A percentile compares a stretch with the other conserved stretches of the same genome.
Evolutionary conservation across 2,888 invertebrate genomes (phyloP).

Genomic region (Apamea epomidion): DNA sequence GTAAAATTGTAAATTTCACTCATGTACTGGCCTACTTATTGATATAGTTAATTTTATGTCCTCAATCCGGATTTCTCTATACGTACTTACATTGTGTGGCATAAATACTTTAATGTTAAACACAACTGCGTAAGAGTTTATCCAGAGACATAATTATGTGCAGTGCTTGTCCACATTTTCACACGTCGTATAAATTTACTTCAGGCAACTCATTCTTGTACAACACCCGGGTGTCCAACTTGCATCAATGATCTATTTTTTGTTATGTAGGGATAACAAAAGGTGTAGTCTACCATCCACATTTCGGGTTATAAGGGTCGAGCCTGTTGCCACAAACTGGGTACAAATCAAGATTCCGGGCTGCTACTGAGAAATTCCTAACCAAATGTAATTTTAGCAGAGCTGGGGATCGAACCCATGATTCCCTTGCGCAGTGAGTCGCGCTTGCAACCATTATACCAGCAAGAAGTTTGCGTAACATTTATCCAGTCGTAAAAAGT

Average conservation of each 20-base stretch:
- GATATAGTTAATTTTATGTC: slow-evolving; percentile 7
- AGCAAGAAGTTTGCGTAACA: background rate
- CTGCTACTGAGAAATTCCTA: background rate
- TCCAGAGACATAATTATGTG: background rate
- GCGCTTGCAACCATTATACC: background rate
- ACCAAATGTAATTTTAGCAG: background rate
- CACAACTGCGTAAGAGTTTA: background rate
- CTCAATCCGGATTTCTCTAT: slow-evolving; percentile 13
- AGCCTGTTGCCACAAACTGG: background rate
- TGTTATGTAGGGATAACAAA: background rate
- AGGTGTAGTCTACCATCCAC: background rate
- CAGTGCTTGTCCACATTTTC: background rate
- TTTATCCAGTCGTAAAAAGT: background rate
- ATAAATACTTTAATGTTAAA: background rate
- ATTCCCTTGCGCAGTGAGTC: background rate
- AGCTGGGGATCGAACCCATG: background rate
- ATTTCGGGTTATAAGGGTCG: background rate
- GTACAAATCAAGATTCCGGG: background rate
- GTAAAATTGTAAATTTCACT: slow-evolving; percentile 1
- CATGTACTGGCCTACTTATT: slow-evolving; percentile 6
- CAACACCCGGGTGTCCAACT: background rate
- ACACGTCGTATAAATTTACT: background rate
- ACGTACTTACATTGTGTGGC: background rate
- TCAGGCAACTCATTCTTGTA: too few species aligned
- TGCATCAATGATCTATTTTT: background rate